Base-by-base conservation (phyloP, 2,113 vertebrate genomes). In the Xiphophorus maculatus region DNA sequence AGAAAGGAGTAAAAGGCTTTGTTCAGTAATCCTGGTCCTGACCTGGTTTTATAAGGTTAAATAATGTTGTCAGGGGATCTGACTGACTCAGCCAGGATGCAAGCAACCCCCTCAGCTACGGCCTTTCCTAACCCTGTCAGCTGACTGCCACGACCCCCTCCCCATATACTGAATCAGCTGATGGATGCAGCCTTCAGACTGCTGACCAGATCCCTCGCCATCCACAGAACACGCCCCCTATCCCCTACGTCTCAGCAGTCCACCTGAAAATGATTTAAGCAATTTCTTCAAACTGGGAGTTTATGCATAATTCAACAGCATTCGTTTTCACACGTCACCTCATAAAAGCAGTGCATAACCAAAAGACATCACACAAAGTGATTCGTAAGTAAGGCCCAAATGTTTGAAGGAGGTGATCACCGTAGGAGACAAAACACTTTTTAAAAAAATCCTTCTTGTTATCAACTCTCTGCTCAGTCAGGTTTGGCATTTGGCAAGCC, bases 41-140 rank as follows among this genome's bases (percentile, higher is more conserved):
- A 86, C 88, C 94, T 94, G 88, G 83, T 90, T 93, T 95, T 90
- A 89, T 84, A 81, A 74, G 69, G 84, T 91, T 73, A 27, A 74
- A 83, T 91, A 95, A 93, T 85, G 76, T 88, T 64, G 74, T 77
- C 79, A 82, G 84, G 27, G 70, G 83, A 74, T 69, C 73, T 86
- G 75, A 82, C 79, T 73, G 76, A 82, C 79, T 76, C 32, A 72
- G 70, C 80, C 30, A 77, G 73, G 70, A 73, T 71, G 58, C 68
- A 68, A 60, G 64, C 54, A 76, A 69, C 79, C 71, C 63, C 13
- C 32, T 22, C 62, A 25, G 0, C 30, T 48, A 33, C 10, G 29
- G 66, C 79, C 76, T 66, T 28, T 83, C 65, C 40, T 74, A 69
- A 64, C 74, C 60, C 62, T 13, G 68, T 88, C 89, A 90, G 86